These are phyloP conservation scores for Pheosia tremula DNA, from an alignment of 2,888 invertebrate genomes.

Conservation along the genomic window DNA sequence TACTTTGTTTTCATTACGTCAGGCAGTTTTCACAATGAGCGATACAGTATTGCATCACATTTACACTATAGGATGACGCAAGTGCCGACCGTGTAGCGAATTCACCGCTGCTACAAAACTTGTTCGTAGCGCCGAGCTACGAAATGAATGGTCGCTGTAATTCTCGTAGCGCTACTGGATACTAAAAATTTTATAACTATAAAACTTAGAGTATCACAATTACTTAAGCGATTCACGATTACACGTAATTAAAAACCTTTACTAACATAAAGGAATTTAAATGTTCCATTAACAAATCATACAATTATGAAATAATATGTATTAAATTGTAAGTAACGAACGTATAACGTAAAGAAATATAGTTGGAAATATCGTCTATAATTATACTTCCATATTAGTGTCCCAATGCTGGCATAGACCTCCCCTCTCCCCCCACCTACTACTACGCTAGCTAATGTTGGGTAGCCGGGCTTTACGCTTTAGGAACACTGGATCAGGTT, in stretches of 20 bases:
- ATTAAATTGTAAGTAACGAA: too few species aligned
- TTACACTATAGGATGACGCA: neutral
- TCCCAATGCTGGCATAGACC: too few species aligned
- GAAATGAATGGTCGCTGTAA: neutral
- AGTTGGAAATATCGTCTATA: too few species aligned
- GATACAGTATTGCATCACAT: slow-evolving; percentile 2
- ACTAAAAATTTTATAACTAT: neutral
- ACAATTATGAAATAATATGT: too few species aligned
- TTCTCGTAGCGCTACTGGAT: slow-evolving; percentile 4
- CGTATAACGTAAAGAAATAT: too few species aligned
- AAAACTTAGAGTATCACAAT: neutral
- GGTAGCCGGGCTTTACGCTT: too few species aligned
- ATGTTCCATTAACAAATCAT: too few species aligned
- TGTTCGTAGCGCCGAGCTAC: neutral
- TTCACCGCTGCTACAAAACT: neutral
- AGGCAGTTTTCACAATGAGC: neutral
- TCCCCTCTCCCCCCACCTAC: too few species aligned
- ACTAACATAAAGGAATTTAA: too few species aligned
- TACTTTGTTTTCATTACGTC: neutral
- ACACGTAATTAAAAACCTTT: neutral
- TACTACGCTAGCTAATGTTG: too few species aligned
- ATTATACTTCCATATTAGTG: too few species aligned
- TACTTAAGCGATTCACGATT: neutral
- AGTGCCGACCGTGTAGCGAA: neutral
- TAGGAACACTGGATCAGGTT: too few species aligned